Conservation (phyloP, 2,888 invertebrate species). For the Kuschelorhynchus macadamiae region DNA sequence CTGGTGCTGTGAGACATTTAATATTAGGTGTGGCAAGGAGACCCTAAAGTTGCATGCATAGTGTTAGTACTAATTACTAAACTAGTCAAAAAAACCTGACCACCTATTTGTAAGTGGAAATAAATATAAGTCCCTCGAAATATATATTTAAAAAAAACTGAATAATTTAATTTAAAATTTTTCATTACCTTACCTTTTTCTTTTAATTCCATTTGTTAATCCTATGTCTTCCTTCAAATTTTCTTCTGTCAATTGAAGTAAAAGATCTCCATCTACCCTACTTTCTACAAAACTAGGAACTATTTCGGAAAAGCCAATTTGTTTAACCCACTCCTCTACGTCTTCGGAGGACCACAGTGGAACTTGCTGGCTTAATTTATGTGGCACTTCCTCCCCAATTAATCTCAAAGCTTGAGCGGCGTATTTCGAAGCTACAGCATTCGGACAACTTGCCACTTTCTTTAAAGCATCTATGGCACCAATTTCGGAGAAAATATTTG, state of each 20-base stretch:
- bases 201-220: constrained; percentile 91
- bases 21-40: too few relatives aligned
- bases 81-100: too few relatives aligned
- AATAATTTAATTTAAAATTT: too few relatives aligned
- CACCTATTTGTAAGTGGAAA: too few relatives aligned
- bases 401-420: constrained; percentile 92
- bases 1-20: too few relatives aligned
- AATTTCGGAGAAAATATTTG: constrained; percentile 92
- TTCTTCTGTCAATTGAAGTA: constrained; percentile 92
- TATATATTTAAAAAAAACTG: too few relatives aligned
- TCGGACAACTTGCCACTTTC: constrained; percentile 96
- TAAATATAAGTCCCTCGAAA: too few relatives aligned
- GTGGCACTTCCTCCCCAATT: constrained; percentile 97
- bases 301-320: constrained; percentile 93
- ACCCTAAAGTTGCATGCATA: too few relatives aligned
- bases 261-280: constrained; percentile 95
- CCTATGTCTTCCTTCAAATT: constrained; percentile 95
- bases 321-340: constrained; percentile 98
- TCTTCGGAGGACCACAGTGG: constrained; percentile 98
- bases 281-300: constrained; percentile 89
- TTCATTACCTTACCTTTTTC: constrained; percentile 78
- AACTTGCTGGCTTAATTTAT: constrained; percentile 97
- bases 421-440: constrained; percentile 97
- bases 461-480: constrained; percentile 96
- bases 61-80: too few relatives aligned